Percentiles rank a stretch among this genome's conserved stretches.
These are phyloP conservation scores for Boulengeromyrus knoepffleri DNA, from an alignment of 2,113 vertebrate species.

Conservation along the genomic window DNA sequence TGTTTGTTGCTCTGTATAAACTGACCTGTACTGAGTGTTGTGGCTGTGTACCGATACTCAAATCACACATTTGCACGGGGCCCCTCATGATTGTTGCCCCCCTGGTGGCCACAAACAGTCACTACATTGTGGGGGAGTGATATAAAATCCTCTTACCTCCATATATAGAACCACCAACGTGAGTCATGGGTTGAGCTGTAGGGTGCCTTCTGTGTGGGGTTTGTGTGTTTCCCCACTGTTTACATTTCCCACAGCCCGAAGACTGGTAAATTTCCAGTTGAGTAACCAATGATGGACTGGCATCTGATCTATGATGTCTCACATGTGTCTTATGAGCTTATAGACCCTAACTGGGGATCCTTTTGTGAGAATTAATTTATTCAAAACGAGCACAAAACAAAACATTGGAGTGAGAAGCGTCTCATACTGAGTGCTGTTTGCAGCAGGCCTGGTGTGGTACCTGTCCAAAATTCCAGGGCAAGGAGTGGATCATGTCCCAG, in stretches of 20 bases:
- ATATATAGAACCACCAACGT: neutral
- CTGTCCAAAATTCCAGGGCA: slow-evolving; percentile 81
- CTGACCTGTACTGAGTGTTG: neutral
- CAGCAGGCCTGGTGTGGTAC: slow-evolving; percentile 41
- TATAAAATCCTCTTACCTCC: neutral
- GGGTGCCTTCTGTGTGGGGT: neutral
- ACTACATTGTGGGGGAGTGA: neutral
- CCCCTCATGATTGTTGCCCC: neutral
- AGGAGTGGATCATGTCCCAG: slow-evolving; percentile 55
- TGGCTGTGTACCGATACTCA: neutral
- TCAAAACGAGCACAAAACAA: neutral
- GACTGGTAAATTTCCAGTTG: neutral
- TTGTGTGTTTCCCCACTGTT: neutral
- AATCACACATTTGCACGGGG: neutral
- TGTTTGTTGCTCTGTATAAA: neutral
- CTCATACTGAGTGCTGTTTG: neutral
- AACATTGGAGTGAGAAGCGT: neutral
- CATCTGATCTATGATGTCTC: neutral
- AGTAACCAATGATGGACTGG: neutral
- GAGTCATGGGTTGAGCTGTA: neutral
- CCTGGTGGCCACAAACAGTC: neutral
- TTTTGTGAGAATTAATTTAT: neutral
- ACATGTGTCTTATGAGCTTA: neutral
- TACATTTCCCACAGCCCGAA: neutral
- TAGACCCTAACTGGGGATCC: neutral